phyloP scores from a whole-genome alignment of 2,797 vertebrate genomes.

The Dryobates pubescens region DNA sequence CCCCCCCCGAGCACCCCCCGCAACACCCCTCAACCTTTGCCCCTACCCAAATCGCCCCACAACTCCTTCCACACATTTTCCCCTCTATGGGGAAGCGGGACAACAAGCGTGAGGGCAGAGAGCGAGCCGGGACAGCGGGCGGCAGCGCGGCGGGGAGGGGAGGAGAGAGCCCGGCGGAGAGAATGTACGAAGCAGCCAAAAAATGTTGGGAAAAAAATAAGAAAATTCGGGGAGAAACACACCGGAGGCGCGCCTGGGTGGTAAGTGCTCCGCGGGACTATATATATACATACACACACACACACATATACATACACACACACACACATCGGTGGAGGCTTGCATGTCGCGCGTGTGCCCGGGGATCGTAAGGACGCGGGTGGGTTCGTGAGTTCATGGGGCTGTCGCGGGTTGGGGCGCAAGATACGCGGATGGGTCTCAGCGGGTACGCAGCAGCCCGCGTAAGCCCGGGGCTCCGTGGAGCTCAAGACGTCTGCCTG shows the following conservation, averaged over 20 bases:
- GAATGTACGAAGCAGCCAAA: no score
- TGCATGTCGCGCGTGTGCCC: not conserved
- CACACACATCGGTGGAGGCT: not conserved
- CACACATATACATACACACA: no score
- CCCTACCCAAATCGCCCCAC: no score
- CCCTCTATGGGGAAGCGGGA: no score
- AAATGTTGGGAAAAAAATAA: not conserved
- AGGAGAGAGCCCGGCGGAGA: not conserved
- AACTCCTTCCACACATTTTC: no score
- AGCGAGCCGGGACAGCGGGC: not conserved
- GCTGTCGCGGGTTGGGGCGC: not conserved
- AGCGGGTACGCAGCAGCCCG: not conserved
- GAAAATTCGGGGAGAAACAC: not conserved
- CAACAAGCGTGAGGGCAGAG: no score
- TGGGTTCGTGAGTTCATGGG: not conserved
- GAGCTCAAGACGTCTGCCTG: not conserved
- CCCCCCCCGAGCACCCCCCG: no score
- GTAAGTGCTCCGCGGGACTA: not conserved
- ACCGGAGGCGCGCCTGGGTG: not conserved
- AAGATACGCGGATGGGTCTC: not conserved
- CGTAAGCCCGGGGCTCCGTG: not conserved
- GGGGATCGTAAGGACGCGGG: not conserved
- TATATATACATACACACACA: not conserved
- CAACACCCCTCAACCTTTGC: no score
- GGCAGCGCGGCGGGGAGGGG: not conserved